Base-by-base conservation (phyloP, 1,140 invertebrate species). In the Lanistes nyassanus region DNA sequence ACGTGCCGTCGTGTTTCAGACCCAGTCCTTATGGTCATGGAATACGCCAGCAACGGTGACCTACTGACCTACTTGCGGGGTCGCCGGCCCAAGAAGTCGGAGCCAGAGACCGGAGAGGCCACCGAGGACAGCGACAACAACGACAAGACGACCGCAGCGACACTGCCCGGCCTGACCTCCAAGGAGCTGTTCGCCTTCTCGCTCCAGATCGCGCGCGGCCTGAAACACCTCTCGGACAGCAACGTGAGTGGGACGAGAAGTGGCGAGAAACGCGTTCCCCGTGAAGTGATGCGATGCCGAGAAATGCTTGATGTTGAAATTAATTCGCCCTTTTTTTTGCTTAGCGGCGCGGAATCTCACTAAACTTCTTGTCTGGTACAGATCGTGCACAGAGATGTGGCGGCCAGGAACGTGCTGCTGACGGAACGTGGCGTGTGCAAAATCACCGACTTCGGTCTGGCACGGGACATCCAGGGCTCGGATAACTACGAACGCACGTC, bases 341-440 rank as follows among this genome's bases (percentile, higher is more conserved):
- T n/a, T n/a, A n/a, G n/a, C n/a, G n/a, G n/a, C n/a, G n/a, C n/a
- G n/a, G 23, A 13, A 23, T 53, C 51, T 53, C 13, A 13, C 51
- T 53, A 13, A 53, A 23, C 23, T 53, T 53, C 13, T 23, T 53
- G 13, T 23, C 23, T 53, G 51, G 13, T 60, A 13, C 72, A 97
- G 93, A 97, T 96, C 83, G 83, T 98, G 0, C 96, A 98, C 88
- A 91, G 96, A 64, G 95, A 98, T 88, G 90, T 98, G 75, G 95
- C 95, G 0, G 94, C 95, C 0, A 91, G 95, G 75, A 96, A 96
- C 87, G 92, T 96, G 39, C 88, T 96, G 0, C 86, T 96, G 0
- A 93, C 93, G 0, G 89, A 91, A 39, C 92, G 92, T 19, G 93
- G 93, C 87, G 90, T 95, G 5, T 94, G 94, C 82, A 96, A 96